Base-by-base conservation (phyloP, 92 coral and sea anemone genomes). In the Zoanthus gigantus region DNA sequence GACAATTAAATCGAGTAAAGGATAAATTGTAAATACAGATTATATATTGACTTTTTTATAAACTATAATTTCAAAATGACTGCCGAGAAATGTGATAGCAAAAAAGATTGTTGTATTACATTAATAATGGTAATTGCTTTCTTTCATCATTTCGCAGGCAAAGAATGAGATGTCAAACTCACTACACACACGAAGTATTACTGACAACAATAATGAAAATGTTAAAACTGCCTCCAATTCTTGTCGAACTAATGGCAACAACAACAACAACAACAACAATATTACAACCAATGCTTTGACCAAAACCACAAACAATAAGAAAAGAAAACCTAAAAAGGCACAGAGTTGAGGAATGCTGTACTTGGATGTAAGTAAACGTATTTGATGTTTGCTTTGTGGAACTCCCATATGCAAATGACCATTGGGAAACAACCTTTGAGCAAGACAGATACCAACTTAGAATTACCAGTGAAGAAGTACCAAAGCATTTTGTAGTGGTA, bases 291-390 rank as follows among this genome's bases (percentile, higher is more conserved):
- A 60, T 81, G 75, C 48, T 46, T 66, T 67, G 56, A 5, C 61
- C 65, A 66, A 81, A 68, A 66, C 32, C 68, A 68, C 75, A 46
- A 81, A 66, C 34, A 46, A 44, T 71, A 81, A 67, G 58, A 81
- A 66, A 73, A 81, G 50, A 45, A 81, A 47, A 47, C 23, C 85
- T 58, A 81, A 47, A 58, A 81, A 81, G 47, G 6, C 8, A n/a
- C 85, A 28, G 52, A 81, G 47, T 31, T 81, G 85, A 81, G 61
- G 85, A 46, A 45, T 42, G 72, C 45, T 58, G 72, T 17, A 17
- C 12, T 47, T 65, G 42, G 42, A 1, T 63, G 85, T 81, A 81
- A 81, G 85, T 81, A 11, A 32, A 34, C 56, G 11, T 79, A 30
- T 58, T 65, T 13, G 23, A 11, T 29, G 56, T 50, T 50, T 50